Percentiles rank a stretch among this genome's conserved stretches.
These are phyloP conservation scores for Semibalanus balanoides DNA, from an alignment of 1,140 invertebrate species.

Conservation along the genomic window DNA sequence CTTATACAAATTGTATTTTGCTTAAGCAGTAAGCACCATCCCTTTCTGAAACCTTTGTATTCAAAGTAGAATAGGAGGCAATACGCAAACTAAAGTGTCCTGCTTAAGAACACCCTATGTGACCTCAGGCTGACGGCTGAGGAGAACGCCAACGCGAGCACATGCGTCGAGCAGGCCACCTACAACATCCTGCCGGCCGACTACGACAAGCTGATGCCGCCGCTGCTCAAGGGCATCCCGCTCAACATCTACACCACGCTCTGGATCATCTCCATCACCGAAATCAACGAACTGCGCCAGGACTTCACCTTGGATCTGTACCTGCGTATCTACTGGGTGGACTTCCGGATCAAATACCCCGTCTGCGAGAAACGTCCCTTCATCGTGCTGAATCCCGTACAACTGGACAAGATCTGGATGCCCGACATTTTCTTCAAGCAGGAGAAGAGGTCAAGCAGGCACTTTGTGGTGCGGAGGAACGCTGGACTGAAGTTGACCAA, in stretches of 20 bases:
- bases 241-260: background rate
- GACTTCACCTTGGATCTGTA: background rate
- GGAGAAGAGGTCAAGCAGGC: background rate
- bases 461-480: background rate
- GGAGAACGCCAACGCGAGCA: background rate
- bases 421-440: background rate
- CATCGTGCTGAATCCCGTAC: background rate
- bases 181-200: background rate
- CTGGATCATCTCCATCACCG: background rate
- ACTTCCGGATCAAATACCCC: background rate
- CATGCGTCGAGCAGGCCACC: background rate
- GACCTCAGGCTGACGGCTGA: background rate
- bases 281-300: background rate
- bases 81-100: too few species aligned
- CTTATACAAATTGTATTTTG: too few species aligned
- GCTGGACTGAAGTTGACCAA: background rate
- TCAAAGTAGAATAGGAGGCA: too few species aligned
- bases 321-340: background rate
- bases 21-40: too few species aligned
- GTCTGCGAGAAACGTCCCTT: background rate
- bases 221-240: background rate
- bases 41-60: too few species aligned
- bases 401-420: background rate
- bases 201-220: background rate
- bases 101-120: too few species aligned